Evolutionary conservation across 2,113 vertebrate genomes (phyloP).

Genomic region (Anser brachyrhynchus): DNA sequence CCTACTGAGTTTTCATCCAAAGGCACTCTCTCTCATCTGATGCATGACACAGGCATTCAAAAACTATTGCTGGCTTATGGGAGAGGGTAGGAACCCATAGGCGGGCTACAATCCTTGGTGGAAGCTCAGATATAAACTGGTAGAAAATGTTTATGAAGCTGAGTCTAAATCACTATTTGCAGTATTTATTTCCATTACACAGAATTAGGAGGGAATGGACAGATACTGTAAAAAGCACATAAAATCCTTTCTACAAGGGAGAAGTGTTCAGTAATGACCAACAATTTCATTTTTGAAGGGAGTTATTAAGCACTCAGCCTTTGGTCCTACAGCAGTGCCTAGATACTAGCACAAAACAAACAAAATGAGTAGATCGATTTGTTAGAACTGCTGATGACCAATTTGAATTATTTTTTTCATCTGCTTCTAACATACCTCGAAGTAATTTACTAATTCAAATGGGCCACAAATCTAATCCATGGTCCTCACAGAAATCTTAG

Average conservation of each 20-base stretch:
- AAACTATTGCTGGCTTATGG: background rate
- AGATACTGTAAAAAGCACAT: background rate
- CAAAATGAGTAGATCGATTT: background rate
- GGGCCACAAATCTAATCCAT: background rate
- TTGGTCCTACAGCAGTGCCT: background rate
- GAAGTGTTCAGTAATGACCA: background rate
- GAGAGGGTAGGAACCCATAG: background rate
- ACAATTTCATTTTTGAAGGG: background rate
- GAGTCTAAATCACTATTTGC: background rate
- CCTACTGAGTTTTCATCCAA: background rate
- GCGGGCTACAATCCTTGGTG: background rate
- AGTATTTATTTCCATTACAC: background rate
- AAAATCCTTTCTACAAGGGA: background rate
- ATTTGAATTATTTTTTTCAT: background rate
- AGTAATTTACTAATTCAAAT: background rate
- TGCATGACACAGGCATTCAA: background rate
- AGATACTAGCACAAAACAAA: background rate
- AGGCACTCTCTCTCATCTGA: background rate
- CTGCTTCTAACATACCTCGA: background rate
- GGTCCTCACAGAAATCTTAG: background rate
- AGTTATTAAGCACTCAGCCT: background rate
- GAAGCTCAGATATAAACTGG: background rate
- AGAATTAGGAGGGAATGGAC: background rate
- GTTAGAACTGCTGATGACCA: background rate
- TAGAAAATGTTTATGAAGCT: background rate